A percentile compares a stretch with the other conserved stretches of the same genome.
These are phyloP conservation scores for Pelobates cultripes DNA, from an alignment of 2,797 vertebrate genomes.

Conservation along the genomic window DNA sequence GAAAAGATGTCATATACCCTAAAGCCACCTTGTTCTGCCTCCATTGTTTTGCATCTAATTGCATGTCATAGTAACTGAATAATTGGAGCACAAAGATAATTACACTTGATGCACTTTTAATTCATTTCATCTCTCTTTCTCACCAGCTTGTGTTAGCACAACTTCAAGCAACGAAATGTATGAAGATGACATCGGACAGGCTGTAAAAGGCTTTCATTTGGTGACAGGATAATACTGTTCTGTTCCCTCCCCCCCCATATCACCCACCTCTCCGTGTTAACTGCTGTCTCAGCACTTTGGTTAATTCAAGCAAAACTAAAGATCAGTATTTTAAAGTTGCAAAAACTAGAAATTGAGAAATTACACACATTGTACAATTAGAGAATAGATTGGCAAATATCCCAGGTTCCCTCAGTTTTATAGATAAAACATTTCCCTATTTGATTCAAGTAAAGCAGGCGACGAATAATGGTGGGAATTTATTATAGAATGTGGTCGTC, in stretches of 20 bases:
- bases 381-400: too few species aligned
- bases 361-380: too few species aligned
- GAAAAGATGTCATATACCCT: slow-evolving; percentile 53
- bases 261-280: neutral
- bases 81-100: slow-evolving; percentile 56
- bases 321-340: slow-evolving; percentile 36
- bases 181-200: slow-evolving; percentile 51
- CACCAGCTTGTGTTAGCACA: slow-evolving; percentile 25
- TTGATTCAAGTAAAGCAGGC: too few species aligned
- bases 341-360: slow-evolving; percentile 6
- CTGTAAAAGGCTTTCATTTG: slow-evolving; percentile 50
- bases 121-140: slow-evolving; percentile 48
- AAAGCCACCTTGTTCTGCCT: slow-evolving; percentile 51
- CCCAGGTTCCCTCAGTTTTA: too few species aligned
- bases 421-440: too few species aligned
- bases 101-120: slow-evolving; percentile 57
- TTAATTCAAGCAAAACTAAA: slow-evolving; percentile 36
- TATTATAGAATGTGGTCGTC: too few species aligned
- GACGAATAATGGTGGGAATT: too few species aligned
- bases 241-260: slow-evolving; percentile 11
- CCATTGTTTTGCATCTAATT: slow-evolving; percentile 57
- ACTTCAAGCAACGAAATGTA: slow-evolving; percentile 48
- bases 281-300: slow-evolving; percentile 42
- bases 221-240: slow-evolving; percentile 56
- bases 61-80: slow-evolving; percentile 56